Percentiles rank a stretch among this genome's conserved stretches.
These are phyloP conservation scores for Drosophila neutralis DNA, from an alignment of 2,888 invertebrate genomes.

Conservation along the genomic window DNA sequence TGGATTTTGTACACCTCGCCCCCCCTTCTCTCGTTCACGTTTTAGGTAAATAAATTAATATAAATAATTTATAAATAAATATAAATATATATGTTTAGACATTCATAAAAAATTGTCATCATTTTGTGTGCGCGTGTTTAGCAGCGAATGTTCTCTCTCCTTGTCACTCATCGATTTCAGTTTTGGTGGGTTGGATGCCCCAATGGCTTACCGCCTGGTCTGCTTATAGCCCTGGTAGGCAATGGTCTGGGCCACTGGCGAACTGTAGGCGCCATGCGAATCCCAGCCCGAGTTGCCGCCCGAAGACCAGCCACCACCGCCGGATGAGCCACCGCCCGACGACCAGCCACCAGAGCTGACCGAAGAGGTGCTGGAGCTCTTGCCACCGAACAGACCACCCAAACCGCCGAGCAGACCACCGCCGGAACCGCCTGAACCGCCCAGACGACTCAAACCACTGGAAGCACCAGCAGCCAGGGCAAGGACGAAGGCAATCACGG, in stretches of 20 bases:
- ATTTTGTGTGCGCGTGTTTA: slow-evolving; percentile 23
- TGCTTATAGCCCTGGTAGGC: slow-evolving; percentile 86
- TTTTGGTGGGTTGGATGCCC: slow-evolving; percentile 19
- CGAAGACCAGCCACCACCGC: slow-evolving; percentile 80
- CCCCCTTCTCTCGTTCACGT: slow-evolving; percentile 66
- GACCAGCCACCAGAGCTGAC: slow-evolving; percentile 76
- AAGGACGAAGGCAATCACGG: slow-evolving; percentile 87
- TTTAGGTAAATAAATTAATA: slow-evolving; percentile 83
- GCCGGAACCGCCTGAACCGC: slow-evolving; percentile 75
- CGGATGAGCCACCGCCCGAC: slow-evolving; percentile 76
- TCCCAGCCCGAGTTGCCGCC: slow-evolving; percentile 83
- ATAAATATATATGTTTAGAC: slow-evolving; percentile 70
- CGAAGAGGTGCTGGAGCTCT: slow-evolving; percentile 72
- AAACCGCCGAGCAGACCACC: slow-evolving; percentile 80
- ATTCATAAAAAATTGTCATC: slow-evolving; percentile 68
- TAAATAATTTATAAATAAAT: slow-evolving; percentile 83
- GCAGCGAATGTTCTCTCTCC: slow-evolving; percentile 69
- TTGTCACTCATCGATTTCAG: slow-evolving; percentile 49
- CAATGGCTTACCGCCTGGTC: slow-evolving; percentile 82
- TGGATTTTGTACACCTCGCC: neutral
- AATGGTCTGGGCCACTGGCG: slow-evolving; percentile 86
- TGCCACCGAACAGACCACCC: slow-evolving; percentile 83
- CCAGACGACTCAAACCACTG: slow-evolving; percentile 79
- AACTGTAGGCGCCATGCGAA: slow-evolving; percentile 85
- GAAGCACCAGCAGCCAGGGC: slow-evolving; percentile 86